Percentiles rank a stretch among this genome's conserved stretches.
phyloP scores from a whole-genome alignment of 2,888 invertebrate genomes.

The Laspeyria flexula region DNA sequence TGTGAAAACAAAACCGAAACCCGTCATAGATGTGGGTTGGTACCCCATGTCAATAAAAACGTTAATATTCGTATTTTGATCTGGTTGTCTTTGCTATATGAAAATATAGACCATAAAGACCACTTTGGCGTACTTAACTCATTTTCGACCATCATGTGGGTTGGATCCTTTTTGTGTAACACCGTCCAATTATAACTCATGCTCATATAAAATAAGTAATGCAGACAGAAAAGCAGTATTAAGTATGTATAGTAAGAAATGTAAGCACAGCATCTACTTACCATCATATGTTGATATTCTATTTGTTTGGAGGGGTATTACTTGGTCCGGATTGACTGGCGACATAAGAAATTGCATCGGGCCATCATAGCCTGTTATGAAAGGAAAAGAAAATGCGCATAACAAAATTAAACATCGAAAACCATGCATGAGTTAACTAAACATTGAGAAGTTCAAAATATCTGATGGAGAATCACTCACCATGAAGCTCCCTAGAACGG shows the following conservation, averaged over 20 bases:
- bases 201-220: slow-evolving; percentile 35
- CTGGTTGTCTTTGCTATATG: no score
- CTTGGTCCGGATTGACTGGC: slow-evolving; percentile 93
- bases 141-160: no score
- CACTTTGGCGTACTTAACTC: no score
- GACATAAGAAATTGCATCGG: slow-evolving; percentile 95
- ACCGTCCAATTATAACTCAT: no score
- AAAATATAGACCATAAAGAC: no score
- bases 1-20: no score
- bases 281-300: slow-evolving; percentile 84
- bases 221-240: slow-evolving; percentile 27
- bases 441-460: slow-evolving; percentile 35
- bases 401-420: slow-evolving; percentile 65
- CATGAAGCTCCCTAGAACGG: slow-evolving; percentile 88
- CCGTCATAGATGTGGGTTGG: no score
- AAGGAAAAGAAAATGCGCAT: slow-evolving; percentile 65
- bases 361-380: slow-evolving; percentile 91
- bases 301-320: slow-evolving; percentile 86
- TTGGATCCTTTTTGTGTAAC: no score
- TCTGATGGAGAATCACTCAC: slow-evolving; percentile 66
- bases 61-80: no score
- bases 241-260: slow-evolving; percentile 26
- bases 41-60: no score
- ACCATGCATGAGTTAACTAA: slow-evolving; percentile 55
- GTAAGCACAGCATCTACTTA: slow-evolving; percentile 57